Percentiles rank a stretch among this genome's conserved stretches.
phyloP scores from a whole-genome alignment of 2,797 vertebrate species.

The Falco rusticolus region DNA sequence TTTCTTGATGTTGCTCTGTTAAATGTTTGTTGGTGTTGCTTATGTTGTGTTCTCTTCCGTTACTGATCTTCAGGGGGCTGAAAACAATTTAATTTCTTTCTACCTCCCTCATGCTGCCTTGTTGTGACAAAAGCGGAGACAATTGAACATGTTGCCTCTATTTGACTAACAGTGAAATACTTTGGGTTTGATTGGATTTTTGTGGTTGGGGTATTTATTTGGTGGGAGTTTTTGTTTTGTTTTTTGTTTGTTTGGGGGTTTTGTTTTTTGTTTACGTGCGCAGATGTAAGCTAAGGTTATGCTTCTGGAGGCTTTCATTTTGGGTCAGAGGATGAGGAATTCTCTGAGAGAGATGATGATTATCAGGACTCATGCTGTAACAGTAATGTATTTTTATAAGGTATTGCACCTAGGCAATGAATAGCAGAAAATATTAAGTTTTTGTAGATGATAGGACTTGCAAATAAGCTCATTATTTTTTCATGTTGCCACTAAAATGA shows the following conservation, averaged over 20 bases:
- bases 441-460: not conserved
- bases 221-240: not conserved
- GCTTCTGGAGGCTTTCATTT: not conserved
- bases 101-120: not conserved
- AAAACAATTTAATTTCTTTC: not conserved
- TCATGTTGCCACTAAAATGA: not conserved
- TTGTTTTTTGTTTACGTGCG: not conserved
- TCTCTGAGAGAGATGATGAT: not conserved
- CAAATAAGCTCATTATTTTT: not conserved
- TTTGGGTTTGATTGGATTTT: not conserved
- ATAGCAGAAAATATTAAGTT: not conserved
- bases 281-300: not conserved
- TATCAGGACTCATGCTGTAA: not conserved
- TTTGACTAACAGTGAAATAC: not conserved
- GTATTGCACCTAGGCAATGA: not conserved
- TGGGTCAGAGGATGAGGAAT: not conserved
- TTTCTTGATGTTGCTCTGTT: not conserved
- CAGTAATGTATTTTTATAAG: not conserved
- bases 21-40: not conserved
- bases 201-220: not conserved
- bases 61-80: not conserved
- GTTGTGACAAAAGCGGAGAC: not conserved
- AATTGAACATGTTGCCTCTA: fast-evolving
- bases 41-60: not conserved
- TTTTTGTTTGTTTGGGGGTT: not conserved